These are phyloP conservation scores for Agrypnia vestita DNA, from an alignment of 1,140 invertebrate genomes.

Conservation along the genomic window DNA sequence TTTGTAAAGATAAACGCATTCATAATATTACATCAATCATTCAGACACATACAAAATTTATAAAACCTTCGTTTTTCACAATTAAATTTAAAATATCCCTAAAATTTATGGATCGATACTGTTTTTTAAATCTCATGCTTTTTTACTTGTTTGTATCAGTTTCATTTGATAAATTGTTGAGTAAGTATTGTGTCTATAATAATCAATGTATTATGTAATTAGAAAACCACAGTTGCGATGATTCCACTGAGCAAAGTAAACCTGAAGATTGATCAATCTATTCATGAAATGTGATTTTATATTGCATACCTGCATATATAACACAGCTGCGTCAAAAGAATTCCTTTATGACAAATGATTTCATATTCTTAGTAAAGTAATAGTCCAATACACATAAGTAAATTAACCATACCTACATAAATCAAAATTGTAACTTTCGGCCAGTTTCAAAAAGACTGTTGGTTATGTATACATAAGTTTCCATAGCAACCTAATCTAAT, in stretches of 20 bases:
- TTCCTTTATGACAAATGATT: not conserved
- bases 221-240: not conserved
- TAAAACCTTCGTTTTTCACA: too few species aligned
- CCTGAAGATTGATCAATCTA: too few species aligned
- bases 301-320: not conserved
- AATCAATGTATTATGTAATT: slow-evolving; percentile 21
- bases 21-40: too few species aligned
- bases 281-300: too few species aligned
- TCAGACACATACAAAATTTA: too few species aligned
- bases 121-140: not conserved
- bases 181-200: slow-evolving; percentile 27
- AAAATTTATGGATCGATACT: too few species aligned
- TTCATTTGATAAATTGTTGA: slow-evolving; percentile 12
- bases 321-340: slow-evolving; percentile 12
- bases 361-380: slow-evolving; percentile 28
- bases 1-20: too few species aligned
- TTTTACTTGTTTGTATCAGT: slow-evolving; percentile 8
- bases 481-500: slow-evolving; percentile 41
- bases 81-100: too few species aligned
- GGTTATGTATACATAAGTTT: slow-evolving; percentile 65
- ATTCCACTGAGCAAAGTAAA: too few species aligned
- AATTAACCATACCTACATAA: slow-evolving; percentile 26
- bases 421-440: slow-evolving; percentile 70
- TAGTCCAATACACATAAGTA: slow-evolving; percentile 33
- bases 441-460: slow-evolving; percentile 73